phyloP scores from a whole-genome alignment of 92 coral and sea anemone genomes.

The Epizoanthus illoricatus region DNA sequence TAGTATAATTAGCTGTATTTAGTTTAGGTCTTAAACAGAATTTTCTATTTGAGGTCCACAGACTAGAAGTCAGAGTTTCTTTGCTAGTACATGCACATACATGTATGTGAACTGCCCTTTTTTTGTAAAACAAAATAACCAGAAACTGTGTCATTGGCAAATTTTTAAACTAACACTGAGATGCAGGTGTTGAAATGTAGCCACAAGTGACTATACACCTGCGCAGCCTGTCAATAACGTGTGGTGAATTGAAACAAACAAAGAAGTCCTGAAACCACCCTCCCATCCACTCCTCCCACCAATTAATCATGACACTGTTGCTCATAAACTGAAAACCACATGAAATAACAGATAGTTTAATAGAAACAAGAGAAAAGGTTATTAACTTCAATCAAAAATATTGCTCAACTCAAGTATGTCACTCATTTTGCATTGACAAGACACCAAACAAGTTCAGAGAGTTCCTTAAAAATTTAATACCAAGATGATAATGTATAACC shows the following conservation, averaged over 20 bases:
- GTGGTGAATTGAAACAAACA: conserved; percentile 8
- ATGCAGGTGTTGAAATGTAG: background rate
- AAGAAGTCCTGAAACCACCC: background rate
- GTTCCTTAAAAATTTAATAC: too few species aligned
- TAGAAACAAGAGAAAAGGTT: background rate
- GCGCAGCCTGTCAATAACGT: background rate
- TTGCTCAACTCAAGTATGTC: too few species aligned
- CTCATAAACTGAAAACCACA: background rate
- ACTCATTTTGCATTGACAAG: too few species aligned
- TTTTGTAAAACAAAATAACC: background rate
- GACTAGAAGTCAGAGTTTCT: background rate
- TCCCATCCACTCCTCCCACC: background rate
- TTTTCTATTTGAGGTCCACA: background rate
- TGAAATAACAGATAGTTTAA: background rate
- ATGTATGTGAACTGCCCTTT: background rate
- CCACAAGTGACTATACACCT: conserved; percentile 9
- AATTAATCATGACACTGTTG: background rate
- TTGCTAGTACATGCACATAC: background rate
- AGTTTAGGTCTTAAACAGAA: background rate
- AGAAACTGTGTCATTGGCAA: background rate
- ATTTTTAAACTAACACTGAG: conserved; percentile 1
- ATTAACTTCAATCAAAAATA: background rate
- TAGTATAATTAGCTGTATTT: background rate
- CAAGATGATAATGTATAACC: too few species aligned
- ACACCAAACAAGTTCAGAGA: too few species aligned